Evolutionary conservation across 2,797 vertebrate genomes (phyloP).

Genomic region (Brachyalestes nurse): DNA sequence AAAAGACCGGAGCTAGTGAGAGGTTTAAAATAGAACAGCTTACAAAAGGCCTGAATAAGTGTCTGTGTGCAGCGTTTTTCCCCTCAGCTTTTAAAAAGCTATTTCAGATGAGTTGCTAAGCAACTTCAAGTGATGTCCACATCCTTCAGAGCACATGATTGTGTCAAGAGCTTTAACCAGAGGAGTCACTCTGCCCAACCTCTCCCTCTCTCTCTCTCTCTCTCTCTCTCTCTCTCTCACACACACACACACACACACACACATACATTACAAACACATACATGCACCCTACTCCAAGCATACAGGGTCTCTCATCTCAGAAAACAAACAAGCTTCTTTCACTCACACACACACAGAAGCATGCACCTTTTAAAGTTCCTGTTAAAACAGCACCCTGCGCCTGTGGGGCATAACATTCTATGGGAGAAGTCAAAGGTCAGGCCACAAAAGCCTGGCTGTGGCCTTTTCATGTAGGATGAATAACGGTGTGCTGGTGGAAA

Average conservation of each 20-base stretch:
- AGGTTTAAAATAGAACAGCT: constrained; percentile 47
- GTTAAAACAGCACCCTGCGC: constrained; percentile 14
- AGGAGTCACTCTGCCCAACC: constrained; percentile 20
- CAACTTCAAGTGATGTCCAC: constrained; percentile 51
- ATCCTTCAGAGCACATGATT: constrained; percentile 40
- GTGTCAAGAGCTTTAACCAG: constrained; percentile 45
- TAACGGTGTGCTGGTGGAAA: constrained; percentile 1
- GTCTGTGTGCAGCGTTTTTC: constrained; percentile 32
- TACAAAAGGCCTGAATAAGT: constrained; percentile 42
- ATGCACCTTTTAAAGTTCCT: constrained; percentile 20
- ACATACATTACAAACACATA: not conserved
- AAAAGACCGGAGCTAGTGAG: constrained; percentile 36
- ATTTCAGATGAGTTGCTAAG: constrained; percentile 55
- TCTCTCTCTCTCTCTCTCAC: not conserved
- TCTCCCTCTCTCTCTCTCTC: too few relatives aligned
- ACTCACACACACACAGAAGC: not conserved
- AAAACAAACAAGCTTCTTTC: constrained; percentile 17
- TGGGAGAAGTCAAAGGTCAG: constrained; percentile 41
- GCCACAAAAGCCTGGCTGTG: constrained; percentile 3
- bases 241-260: constrained; percentile 16
- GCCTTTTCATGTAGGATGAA: constrained; percentile 25
- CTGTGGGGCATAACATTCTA: constrained; percentile 28
- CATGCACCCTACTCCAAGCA: not conserved
- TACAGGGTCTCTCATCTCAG: not conserved
- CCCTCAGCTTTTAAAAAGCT: constrained; percentile 41